Evolutionary conservation across 2,113 vertebrate genomes (phyloP).

Genomic region (Perca fluviatilis): DNA sequence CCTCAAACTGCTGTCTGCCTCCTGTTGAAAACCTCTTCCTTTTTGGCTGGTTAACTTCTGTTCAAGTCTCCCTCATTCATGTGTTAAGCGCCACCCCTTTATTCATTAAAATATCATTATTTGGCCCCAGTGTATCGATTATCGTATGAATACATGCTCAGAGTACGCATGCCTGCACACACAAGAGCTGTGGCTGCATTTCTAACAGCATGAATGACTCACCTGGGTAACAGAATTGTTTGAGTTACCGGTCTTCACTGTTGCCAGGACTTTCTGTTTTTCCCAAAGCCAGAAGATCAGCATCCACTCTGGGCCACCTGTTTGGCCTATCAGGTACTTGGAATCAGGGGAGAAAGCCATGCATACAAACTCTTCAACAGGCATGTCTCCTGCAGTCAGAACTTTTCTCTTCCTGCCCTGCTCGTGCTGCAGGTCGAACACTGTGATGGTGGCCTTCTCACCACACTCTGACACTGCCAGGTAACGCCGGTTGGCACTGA

Average conservation of each 20-base stretch:
- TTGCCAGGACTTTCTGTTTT: slow-evolving; percentile 89
- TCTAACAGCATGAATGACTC: slow-evolving; percentile 12
- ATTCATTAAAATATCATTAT: too few species aligned
- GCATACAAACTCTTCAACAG: slow-evolving; percentile 81
- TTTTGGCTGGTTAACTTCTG: too few species aligned
- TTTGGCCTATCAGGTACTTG: slow-evolving; percentile 89
- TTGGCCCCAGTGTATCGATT: too few species aligned
- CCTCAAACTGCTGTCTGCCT: too few species aligned
- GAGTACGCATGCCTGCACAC: background rate
- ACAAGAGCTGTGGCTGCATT: background rate
- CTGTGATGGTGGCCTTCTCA: slow-evolving; percentile 86
- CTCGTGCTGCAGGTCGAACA: slow-evolving; percentile 89
- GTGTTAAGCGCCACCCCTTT: too few species aligned
- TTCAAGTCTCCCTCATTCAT: too few species aligned
- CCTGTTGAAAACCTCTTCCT: too few species aligned
- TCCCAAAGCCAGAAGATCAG: slow-evolving; percentile 94
- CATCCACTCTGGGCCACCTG: slow-evolving; percentile 86
- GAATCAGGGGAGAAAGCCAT: slow-evolving; percentile 94
- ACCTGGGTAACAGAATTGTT: slow-evolving; percentile 88
- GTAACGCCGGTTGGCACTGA: slow-evolving; percentile 90
- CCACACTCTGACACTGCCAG: slow-evolving; percentile 90
- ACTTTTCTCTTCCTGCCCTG: slow-evolving; percentile 87
- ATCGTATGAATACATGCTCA: too few species aligned
- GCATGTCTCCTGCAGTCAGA: slow-evolving; percentile 81
- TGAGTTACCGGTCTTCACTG: slow-evolving; percentile 76